Base-by-base conservation (phyloP, 2,888 invertebrate species). In the Epinotia nisella region DNA sequence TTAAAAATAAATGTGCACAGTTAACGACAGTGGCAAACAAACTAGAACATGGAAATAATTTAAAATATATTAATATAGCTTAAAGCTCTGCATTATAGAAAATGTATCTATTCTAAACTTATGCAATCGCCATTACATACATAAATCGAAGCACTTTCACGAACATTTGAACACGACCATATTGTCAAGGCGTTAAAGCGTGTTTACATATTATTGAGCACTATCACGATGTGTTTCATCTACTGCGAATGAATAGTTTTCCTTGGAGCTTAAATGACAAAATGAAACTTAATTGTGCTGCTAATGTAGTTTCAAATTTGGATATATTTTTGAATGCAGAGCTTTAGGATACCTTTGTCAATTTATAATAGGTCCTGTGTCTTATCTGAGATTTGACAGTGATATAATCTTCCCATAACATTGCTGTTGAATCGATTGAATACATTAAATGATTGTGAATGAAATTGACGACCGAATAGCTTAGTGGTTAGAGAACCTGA, bases 61-160 rank as follows among this genome's bases (percentile, higher is more conserved):
- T 66, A 73, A 74, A 65, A 77, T 67, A 72, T 74, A 74, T 76
- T 80, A 76, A 80, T 77, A 78, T 76, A 78, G 75, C 78, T 80
- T 64, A 69, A 62, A 21, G 24, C 24, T 62, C 24, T 51, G 62
- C 24, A 49, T 35, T 49, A 10, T 49, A 62, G 17, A 51, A 29
- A 45, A n/a, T 15, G 15, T 53, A 21, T 49, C 49, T 5, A 49
- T 49, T n/a, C 0, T 7, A 49, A 49, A 4, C n/a, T 49, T 49
- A 7, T 5, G 7, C 49, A 49, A n/a, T n/a, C 7, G 2, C 11
- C 0, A 9, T 11, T 10, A 39, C 39, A 9, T 39, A 41, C 41
- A n/a, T n/a, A 49, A 5, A n/a, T 49, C 7, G 45, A 13, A 45
- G n/a, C 10, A 1, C 0, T 1, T 39, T 39, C 1, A 3, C 11